Evolutionary conservation across 2,888 invertebrate species (phyloP), one percentile per base, ranked within the genome.

Genomic region (Timandra comae): DNA sequence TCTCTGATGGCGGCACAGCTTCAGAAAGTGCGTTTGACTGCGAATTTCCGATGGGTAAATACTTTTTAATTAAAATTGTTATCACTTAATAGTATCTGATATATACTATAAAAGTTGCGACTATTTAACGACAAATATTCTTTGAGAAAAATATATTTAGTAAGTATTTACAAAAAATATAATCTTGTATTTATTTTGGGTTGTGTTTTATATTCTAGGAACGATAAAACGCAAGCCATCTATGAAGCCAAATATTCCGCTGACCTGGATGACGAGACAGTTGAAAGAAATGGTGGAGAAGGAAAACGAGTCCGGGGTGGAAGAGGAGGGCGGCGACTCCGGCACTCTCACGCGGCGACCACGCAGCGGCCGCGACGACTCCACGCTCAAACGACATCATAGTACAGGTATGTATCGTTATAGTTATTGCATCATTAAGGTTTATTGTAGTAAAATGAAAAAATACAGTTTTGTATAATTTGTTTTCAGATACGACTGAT

Each of bases 191-290:
- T 9, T 30, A 11, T 11, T 9, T 4, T 1, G 3, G 7, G 7
- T 3, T 11, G n/a, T 11, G 7, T 24, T 25, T 19, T 5, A 16
- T 12, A 27, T 49, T 60, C 0, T 54, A 76, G 93, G 93, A 19
- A 97, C 97, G 19, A 96, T 97, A 39, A 97, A 97, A 68, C 88
- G 97, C 27, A 97, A 97, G 67, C 97, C 97, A 0, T 94, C 95
- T 9, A 93, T 95, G 92, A 94, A 94, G 69, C 96, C 96, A 4
- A 96, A 95, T 74, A 89, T 97, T 29, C 97, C 96, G 0, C 71
- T 96, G 43, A 97, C 97, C 2, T 93, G 94, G 64, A 96, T 96
- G 79, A 96, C 96, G 1, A 87, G 97, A 7, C 95, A 95, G 60
- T 81, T 97, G 36, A 96, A 96, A 62, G 95, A 96, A 68, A 95